Evolutionary conservation across 2,113 vertebrate genomes (phyloP).

Genomic region (Proteles cristata): DNA sequence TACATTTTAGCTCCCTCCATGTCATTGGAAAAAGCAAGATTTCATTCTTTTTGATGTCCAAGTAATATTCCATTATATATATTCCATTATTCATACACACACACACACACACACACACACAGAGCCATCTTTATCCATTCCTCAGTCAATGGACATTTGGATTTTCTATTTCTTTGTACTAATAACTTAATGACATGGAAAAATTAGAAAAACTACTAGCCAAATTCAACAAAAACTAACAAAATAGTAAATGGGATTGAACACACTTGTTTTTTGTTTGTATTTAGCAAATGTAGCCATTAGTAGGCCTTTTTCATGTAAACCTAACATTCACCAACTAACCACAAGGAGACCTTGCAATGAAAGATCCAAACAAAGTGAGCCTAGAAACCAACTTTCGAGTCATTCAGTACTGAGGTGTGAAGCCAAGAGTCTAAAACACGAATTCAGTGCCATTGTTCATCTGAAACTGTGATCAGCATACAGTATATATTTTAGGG

Average conservation of each 20-base stretch:
- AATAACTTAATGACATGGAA: background rate
- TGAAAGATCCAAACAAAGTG: background rate
- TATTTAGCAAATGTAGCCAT: background rate
- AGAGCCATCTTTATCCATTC: no score
- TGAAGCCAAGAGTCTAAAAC: background rate
- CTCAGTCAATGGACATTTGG: no score
- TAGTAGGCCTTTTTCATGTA: background rate
- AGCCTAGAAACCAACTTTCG: background rate
- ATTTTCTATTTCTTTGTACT: background rate
- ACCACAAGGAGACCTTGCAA: background rate
- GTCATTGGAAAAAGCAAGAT: no score
- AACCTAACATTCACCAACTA: background rate
- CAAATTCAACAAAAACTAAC: no score
- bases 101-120: no score
- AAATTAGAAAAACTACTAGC: background rate
- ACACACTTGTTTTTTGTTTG: background rate
- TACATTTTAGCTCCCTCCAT: no score
- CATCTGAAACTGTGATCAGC: background rate
- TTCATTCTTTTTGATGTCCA: no score
- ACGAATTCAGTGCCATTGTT: background rate
- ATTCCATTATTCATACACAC: no score
- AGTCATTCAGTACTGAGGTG: background rate
- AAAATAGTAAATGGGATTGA: background rate
- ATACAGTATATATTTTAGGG: background rate
- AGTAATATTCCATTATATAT: no score